Base-by-base conservation (phyloP, 1,140 invertebrate genomes). In the Dendroctonus ponderosae region DNA sequence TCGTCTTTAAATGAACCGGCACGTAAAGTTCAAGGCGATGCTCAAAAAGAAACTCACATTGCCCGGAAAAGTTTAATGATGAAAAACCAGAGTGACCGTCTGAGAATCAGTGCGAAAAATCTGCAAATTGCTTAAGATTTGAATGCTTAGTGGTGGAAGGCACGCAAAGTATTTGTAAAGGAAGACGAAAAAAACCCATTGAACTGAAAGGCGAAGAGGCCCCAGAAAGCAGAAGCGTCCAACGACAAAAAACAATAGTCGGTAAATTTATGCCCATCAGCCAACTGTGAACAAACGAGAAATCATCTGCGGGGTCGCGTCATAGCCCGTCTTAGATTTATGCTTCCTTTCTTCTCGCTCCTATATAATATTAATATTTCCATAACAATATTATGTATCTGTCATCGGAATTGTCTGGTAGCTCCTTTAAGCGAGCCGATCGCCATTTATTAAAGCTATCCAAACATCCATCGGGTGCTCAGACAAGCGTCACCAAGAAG, bases 361-460 rank as follows among this genome's bases (percentile, higher is more conserved):
- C 69, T 66, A 72, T 73, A 26, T 26, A 26, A 26, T 26, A 75
- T 74, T 75, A 75, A 75, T 75, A 75, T 75, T 75, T 75, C 74
- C 72, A 74, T 75, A 75, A 74, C 68, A 72, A 75, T 75, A 75
- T 75, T 73, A 71, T 73, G 74, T 73, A 72, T 74, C 72, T 72
- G 74, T 75, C 74, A 72, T 68, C 73, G 68, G 64, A 53, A 63
- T 63, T 63, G 61, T 62, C 66, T 63, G 65, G 61, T 50, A 52
- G 63, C 56, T 66, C 71, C 72, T 74, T 73, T 67, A 65, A 61
- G 54, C 57, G 59, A 56, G 69, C 74, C 74, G 74, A 53, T 67
- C 62, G 52, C 63, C 72, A 71, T 75, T 73, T 72, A 68, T 75
- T 73, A 71, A 37, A 49, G 65, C 62, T 54, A 64, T 71, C 68